Evolutionary conservation across 2,888 invertebrate species (phyloP).

Genomic region (Drosophila imparisetae): DNA sequence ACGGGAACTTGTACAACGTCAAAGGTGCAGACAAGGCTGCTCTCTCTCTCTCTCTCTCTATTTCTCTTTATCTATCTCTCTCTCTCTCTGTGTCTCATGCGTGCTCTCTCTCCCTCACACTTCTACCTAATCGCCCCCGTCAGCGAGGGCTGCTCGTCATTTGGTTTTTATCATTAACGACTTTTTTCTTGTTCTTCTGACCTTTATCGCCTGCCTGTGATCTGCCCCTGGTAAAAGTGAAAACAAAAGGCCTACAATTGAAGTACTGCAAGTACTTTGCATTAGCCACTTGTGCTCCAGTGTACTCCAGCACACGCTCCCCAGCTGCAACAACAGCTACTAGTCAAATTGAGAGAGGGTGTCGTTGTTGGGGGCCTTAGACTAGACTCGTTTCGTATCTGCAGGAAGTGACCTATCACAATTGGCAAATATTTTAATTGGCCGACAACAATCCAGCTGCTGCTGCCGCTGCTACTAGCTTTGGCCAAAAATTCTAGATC

Average conservation of each 20-base stretch:
- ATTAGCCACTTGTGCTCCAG: conserved; percentile 29
- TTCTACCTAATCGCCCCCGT: conserved; percentile 58
- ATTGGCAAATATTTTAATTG: conserved; percentile 76
- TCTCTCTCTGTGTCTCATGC: neutral
- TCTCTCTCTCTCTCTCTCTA: neutral
- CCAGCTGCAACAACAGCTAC: conserved; percentile 16
- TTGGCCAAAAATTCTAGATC: neutral
- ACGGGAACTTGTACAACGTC: conserved; percentile 61
- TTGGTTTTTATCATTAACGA: conserved; percentile 80
- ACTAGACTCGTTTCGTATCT: conserved; percentile 3
- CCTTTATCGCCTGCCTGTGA: conserved; percentile 64
- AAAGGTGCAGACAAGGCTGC: conserved; percentile 52
- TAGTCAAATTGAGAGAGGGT: neutral
- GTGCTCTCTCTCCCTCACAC: neutral
- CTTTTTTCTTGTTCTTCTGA: conserved; percentile 44
- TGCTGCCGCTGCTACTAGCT: neutral
- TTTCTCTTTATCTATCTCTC: neutral
- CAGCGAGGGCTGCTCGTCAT: conserved; percentile 74
- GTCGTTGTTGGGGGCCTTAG: neutral
- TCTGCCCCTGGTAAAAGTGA: conserved; percentile 59
- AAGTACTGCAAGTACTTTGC: conserved; percentile 41
- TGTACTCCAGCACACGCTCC: neutral
- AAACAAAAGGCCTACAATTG: conserved; percentile 58
- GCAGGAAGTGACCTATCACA: conserved; percentile 70
- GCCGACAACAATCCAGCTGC: conserved; percentile 23